These are phyloP conservation scores for Haemorhous mexicanus DNA, from an alignment of 2,113 vertebrate genomes.

Conservation along the genomic window DNA sequence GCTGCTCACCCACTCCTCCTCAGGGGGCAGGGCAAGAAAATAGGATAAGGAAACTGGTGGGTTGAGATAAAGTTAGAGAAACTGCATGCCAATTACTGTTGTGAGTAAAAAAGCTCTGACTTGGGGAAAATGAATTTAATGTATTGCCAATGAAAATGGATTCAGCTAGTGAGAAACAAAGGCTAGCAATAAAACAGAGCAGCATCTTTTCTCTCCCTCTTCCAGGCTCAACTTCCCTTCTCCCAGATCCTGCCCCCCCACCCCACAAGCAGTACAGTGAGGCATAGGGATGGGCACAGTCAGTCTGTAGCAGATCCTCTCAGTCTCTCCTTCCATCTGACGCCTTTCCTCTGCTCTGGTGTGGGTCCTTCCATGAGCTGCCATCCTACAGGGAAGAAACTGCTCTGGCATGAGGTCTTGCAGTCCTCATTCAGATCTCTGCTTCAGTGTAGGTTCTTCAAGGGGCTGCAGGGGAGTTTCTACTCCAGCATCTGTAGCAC, in stretches of 20 bases:
- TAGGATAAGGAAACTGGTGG: background rate
- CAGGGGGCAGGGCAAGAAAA: background rate
- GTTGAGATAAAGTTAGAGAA: background rate
- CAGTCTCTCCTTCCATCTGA: background rate
- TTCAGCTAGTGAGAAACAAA: background rate
- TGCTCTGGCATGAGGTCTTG: fast-evolving
- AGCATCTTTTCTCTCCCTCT: background rate
- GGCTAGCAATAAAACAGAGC: background rate
- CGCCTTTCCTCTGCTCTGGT: background rate
- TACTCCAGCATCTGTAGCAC: fast-evolving
- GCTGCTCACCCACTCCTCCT: background rate
- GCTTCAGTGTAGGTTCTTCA: background rate
- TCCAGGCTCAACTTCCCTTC: background rate
- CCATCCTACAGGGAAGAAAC: background rate
- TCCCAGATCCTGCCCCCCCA: background rate
- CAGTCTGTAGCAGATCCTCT: background rate
- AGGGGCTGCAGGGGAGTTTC: background rate
- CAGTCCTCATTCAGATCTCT: background rate
- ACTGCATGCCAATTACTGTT: background rate
- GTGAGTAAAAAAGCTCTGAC: background rate
- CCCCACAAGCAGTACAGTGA: too few relatives aligned
- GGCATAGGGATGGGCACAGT: background rate
- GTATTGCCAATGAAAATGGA: background rate
- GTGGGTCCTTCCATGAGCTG: background rate
- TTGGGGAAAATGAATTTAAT: background rate